Percentiles rank a stretch among this genome's conserved stretches.
phyloP scores from a whole-genome alignment of 1,140 invertebrate species.

The Diprion similis region DNA sequence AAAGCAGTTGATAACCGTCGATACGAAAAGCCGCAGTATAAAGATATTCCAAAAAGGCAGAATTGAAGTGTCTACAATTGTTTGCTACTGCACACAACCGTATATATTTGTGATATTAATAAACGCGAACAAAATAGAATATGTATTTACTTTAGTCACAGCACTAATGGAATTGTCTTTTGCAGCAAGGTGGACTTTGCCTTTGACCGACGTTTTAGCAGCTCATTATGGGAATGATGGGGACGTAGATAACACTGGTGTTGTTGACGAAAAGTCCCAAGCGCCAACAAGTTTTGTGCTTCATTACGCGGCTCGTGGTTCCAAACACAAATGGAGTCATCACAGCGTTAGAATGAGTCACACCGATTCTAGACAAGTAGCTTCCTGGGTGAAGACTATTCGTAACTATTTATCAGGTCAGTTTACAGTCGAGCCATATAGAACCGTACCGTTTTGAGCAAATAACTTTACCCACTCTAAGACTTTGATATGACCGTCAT shows the following conservation, averaged over 20 bases:
- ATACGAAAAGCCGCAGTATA: too few species aligned
- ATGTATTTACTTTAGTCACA: too few species aligned
- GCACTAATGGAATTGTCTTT: constrained; percentile 22
- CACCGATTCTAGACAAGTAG: constrained; percentile 67
- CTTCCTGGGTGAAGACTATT: constrained; percentile 70
- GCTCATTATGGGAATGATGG: constrained; percentile 59
- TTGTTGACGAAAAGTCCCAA: constrained; percentile 27
- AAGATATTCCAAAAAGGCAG: too few species aligned
- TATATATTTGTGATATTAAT: too few species aligned
- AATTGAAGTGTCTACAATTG: too few species aligned
- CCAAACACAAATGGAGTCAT: constrained; percentile 69
- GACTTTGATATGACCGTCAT: constrained; percentile 11
- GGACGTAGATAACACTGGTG: constrained; percentile 33
- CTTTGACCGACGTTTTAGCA: constrained; percentile 63
- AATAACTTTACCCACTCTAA: neutral
- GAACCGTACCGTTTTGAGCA: neutral
- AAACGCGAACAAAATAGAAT: too few species aligned
- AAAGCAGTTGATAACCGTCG: too few species aligned
- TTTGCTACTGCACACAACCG: too few species aligned
- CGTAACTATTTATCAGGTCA: constrained; percentile 62
- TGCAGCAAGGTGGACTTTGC: constrained; percentile 63
- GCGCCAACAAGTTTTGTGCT: constrained; percentile 66
- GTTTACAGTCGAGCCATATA: constrained; percentile 24
- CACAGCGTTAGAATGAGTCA: constrained; percentile 67
- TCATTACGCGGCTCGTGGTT: constrained; percentile 67